Conservation (phyloP, 2,888 invertebrate genomes). For the Pheosia gnoma region DNA sequence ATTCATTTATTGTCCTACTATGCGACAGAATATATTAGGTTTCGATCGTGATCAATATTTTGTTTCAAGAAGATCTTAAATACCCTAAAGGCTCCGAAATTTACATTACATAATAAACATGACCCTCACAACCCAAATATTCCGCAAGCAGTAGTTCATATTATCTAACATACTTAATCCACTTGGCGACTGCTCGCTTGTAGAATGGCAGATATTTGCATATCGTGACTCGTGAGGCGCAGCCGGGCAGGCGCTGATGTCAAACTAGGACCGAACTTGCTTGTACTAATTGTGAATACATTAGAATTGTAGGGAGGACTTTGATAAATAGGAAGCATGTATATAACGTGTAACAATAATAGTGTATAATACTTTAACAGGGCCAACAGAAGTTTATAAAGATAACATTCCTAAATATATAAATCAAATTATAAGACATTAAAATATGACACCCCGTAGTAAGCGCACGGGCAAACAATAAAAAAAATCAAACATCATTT, state of each 20-base stretch:
- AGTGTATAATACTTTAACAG: no score
- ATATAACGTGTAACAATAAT: no score
- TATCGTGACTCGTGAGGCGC: slow-evolving; percentile 22
- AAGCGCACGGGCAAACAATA: no score
- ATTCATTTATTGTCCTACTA: no score
- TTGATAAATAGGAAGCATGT: no score
- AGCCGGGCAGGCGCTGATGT: slow-evolving; percentile 20
- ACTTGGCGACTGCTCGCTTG: slow-evolving; percentile 19
- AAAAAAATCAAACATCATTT: no score
- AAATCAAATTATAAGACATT: no score
- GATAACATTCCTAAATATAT: no score
- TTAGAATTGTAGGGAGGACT: no score
- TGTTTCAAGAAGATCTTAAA: not conserved
- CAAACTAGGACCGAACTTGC: slow-evolving; percentile 26
- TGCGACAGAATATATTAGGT: no score
- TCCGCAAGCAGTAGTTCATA: slow-evolving; percentile 9
- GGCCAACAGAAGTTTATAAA: no score
- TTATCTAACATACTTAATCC: slow-evolving; percentile 15
- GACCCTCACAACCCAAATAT: slow-evolving; percentile 7
- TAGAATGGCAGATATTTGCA: slow-evolving; percentile 26
- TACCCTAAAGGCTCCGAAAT: not conserved
- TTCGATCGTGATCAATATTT: not conserved
- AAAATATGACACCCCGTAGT: no score
- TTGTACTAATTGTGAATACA: slow-evolving; percentile 12
- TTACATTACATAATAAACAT: not conserved